Evolutionary conservation across 37 sponge, comb jelly and placozoan genomes (phyloP).

Genomic region (Eunapius fragilis): DNA sequence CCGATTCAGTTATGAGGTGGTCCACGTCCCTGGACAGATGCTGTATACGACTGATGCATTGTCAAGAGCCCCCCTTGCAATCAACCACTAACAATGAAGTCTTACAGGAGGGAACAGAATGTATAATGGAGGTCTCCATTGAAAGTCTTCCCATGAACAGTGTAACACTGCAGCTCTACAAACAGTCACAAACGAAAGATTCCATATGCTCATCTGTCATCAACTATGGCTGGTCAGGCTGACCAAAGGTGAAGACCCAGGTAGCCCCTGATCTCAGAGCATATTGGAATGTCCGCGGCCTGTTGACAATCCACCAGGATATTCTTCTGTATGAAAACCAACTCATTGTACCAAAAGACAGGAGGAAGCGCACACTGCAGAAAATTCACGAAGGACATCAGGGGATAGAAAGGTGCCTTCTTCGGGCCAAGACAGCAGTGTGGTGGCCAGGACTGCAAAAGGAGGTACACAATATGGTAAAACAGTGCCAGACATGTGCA

Average conservation of each 20-base stretch:
- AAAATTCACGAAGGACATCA: conserved; percentile 29
- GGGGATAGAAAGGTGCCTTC: conserved; percentile 12
- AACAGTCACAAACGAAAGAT: background rate
- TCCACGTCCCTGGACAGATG: conserved; percentile 41
- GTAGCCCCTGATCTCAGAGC: background rate
- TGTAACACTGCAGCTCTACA: conserved; percentile 1
- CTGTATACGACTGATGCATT: conserved; percentile 47
- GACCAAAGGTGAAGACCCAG: background rate
- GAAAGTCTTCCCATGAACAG: conserved; percentile 1
- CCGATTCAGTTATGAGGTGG: conserved; percentile 20
- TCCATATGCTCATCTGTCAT: conserved; percentile 21
- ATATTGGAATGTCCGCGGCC: conserved; percentile 22
- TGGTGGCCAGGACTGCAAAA: conserved; percentile 29
- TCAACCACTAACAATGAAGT: background rate
- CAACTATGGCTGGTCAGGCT: conserved; percentile 9
- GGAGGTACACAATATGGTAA: conserved; percentile 1
- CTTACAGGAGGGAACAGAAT: conserved; percentile 1
- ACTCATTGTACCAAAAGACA: conserved; percentile 13
- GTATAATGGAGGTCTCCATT: background rate
- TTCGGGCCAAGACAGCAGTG: background rate
- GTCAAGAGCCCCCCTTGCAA: background rate
- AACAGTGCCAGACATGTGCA: background rate
- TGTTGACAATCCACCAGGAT: too few relatives aligned
- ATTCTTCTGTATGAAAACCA: conserved; percentile 7
- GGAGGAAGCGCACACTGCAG: conserved; percentile 1